Evolutionary conservation across 2,113 vertebrate genomes (phyloP).

Genomic region (Arizona elegans): DNA sequence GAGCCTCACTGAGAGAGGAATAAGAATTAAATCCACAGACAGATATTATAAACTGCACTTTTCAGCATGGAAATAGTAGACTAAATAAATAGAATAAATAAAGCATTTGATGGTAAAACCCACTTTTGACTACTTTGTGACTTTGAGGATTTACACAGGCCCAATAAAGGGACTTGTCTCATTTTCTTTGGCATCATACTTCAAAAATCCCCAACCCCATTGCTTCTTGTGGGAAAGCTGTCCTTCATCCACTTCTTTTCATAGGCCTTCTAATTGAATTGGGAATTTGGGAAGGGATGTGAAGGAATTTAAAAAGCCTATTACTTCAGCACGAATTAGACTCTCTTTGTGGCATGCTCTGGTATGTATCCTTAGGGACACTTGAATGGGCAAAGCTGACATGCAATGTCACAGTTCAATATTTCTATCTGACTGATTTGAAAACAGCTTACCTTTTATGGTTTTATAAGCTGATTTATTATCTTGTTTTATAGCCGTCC

Average conservation of each 20-base stretch:
- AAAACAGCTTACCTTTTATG: conserved; percentile 41
- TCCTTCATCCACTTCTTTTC: background rate
- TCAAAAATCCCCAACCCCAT: background rate
- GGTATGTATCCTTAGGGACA: conserved; percentile 1
- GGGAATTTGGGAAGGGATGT: background rate
- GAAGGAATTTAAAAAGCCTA: conserved; percentile 8
- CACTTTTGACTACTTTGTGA: background rate
- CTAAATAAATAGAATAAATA: background rate
- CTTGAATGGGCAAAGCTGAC: conserved; percentile 29
- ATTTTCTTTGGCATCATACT: background rate
- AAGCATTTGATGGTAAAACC: background rate
- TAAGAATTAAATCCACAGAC: background rate
- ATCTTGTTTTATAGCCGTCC: conserved; percentile 37
- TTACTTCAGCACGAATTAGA: background rate
- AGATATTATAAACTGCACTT: background rate
- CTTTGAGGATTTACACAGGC: background rate
- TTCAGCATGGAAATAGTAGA: background rate
- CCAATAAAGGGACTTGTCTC: background rate
- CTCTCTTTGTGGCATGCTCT: background rate
- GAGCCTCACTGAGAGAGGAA: background rate
- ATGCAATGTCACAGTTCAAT: conserved; percentile 26
- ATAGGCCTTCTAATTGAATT: conserved; percentile 27
- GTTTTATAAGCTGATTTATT: conserved; percentile 60
- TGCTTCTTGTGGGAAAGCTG: background rate
- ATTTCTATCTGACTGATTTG: conserved; percentile 40